Base-by-base conservation (phyloP, 2,113 vertebrate species). In the Microcebus jonahi region DNA sequence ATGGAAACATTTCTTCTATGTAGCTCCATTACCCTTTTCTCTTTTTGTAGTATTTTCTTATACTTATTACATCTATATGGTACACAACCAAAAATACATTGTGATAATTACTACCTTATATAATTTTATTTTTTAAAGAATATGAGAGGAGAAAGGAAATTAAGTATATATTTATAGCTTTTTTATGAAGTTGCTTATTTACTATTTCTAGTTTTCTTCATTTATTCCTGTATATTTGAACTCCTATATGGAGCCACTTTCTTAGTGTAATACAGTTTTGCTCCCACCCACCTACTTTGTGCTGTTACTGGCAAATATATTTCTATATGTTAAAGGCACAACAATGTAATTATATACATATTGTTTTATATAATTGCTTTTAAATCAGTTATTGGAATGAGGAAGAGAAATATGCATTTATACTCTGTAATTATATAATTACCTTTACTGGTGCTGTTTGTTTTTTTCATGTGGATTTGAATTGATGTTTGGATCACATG, bases 51-150 rank as follows among this genome's bases (percentile, higher is more conserved):
- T 53, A 36, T 36, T 5, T 73, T 67, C 36, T 87, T 80, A 36
- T 29, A 23, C 7, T 42, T 45, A 36, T 48, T 67, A 61, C 21
- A 48, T 88, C n/a, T 59, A 0, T 36, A 39, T 80, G 48, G 67
- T 63, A 91, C 29, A 81, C 75, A 53, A 45, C 25, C 20, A 71
- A 20, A 6, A 82, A 36, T 39, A 20, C 29, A 53, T 59, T 76
- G 68, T 88, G 67, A 27, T 34, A 13, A 50, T 82, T 87, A 55
- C 61, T 77, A 45, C 4, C 25, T 86, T 83, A 20, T 55, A 5
- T 82, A 70, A 83, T 77, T 88, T 75, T 68, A 53, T 76, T 86
- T 85, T 93, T 93, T 65, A 93, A 82, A 77, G 61, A 77, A 59
- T 20, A 13, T 25, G 76, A 76, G 88, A 96, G 42, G 86, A 73